Conservation (phyloP, 1,140 invertebrate species). For the Bombus picipes region DNA sequence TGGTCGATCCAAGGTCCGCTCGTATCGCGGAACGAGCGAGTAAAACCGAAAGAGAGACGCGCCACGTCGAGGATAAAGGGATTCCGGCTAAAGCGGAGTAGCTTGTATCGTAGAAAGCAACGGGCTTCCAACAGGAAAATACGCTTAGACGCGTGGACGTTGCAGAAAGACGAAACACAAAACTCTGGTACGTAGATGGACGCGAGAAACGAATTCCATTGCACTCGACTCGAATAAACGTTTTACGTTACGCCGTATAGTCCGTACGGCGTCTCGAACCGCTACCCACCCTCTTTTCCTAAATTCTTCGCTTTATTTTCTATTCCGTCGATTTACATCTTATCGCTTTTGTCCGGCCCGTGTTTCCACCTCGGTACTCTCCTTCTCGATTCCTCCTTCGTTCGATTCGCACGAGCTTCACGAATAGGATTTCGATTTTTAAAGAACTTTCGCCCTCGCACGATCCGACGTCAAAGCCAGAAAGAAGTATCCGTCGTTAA, state of each 20-base stretch:
- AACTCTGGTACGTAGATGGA: too few species aligned
- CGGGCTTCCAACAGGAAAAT: background rate
- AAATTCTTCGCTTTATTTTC: background rate
- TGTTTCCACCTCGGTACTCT: background rate
- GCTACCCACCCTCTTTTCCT: background rate
- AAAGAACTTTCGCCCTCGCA: background rate
- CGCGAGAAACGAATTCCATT: background rate
- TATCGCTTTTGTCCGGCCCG: background rate
- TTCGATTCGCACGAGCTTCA: too few species aligned
- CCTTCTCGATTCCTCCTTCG: too few species aligned
- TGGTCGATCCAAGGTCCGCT: rapidly evolving
- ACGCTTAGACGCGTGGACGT: background rate
- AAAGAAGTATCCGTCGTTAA: background rate
- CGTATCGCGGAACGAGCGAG: background rate
- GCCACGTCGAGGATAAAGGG: background rate
- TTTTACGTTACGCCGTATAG: background rate
- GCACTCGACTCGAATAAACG: conserved; percentile 12
- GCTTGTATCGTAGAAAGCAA: background rate
- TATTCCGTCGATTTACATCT: conserved; percentile 34
- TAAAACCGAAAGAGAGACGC: background rate
- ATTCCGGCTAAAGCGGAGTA: background rate
- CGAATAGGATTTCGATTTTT: background rate
- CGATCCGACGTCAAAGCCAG: background rate
- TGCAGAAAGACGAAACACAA: too few species aligned
- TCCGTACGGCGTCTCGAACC: too few species aligned